Conservation (phyloP, 2,113 vertebrate species). For the Isichthys henryi region DNA sequence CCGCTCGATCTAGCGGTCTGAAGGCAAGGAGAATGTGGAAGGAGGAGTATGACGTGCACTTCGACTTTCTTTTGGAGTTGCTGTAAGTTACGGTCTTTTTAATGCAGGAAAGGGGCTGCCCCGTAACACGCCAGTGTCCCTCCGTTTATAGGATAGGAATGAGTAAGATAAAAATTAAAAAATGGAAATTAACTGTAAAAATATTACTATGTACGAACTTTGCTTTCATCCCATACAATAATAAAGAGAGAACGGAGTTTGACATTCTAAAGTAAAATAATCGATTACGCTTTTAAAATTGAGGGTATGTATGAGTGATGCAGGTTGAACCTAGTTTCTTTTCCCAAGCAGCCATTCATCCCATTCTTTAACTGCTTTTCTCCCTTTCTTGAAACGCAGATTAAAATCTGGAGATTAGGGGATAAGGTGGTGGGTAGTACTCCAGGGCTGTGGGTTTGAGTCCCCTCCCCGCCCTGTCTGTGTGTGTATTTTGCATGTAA, state of each 20-base stretch:
- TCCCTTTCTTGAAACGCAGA: neutral
- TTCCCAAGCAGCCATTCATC: neutral
- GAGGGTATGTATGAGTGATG: neutral
- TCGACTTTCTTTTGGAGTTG: slow-evolving; percentile 63
- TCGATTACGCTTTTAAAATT: neutral
- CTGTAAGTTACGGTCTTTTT: slow-evolving; percentile 55
- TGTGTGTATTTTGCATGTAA: neutral
- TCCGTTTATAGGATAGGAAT: neutral
- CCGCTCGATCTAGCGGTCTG: slow-evolving; percentile 34
- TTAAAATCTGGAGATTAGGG: neutral
- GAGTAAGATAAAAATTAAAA: neutral
- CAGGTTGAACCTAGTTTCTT: neutral
- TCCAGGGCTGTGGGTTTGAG: neutral
- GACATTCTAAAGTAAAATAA: neutral
- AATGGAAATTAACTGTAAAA: neutral
- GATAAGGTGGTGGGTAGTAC: neutral
- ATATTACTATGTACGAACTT: neutral
- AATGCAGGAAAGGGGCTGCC: neutral
- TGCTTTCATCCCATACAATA: neutral
- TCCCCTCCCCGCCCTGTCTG: neutral
- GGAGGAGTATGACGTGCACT: slow-evolving; percentile 66
- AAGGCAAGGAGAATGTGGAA: slow-evolving; percentile 60
- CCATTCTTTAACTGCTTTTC: neutral
- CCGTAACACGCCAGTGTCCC: too few species aligned
- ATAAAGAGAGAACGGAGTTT: neutral